Evolutionary conservation across 1,140 invertebrate genomes (phyloP).

Genomic region (Eciton burchellii): DNA sequence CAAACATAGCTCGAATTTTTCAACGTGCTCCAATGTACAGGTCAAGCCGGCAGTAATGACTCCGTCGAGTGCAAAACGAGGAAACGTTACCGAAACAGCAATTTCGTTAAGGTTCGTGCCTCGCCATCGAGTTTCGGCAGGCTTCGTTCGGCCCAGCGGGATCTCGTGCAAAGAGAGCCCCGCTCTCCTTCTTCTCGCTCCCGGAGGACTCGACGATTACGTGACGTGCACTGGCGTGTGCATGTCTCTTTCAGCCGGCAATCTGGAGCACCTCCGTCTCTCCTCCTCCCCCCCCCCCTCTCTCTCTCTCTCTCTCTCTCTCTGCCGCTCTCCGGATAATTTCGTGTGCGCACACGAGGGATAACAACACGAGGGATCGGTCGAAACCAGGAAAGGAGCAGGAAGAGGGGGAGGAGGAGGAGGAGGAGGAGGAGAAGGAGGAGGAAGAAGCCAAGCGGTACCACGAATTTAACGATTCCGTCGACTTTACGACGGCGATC

Average conservation of each 20-base stretch:
- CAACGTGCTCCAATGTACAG: neutral
- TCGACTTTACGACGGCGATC: slow-evolving; percentile 71
- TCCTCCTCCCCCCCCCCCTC: neutral
- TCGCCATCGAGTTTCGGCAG: slow-evolving; percentile 17
- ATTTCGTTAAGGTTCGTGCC: slow-evolving; percentile 50
- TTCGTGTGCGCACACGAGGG: slow-evolving; percentile 42
- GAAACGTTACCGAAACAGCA: slow-evolving; percentile 11
- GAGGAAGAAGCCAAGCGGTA: slow-evolving; percentile 19
- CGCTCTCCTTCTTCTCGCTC: too few relatives aligned
- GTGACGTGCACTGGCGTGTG: slow-evolving; percentile 41
- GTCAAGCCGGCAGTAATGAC: slow-evolving; percentile 29
- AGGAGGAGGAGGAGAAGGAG: too few relatives aligned
- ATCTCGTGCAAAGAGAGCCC: slow-evolving; percentile 36
- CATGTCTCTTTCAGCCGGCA: slow-evolving; percentile 36
- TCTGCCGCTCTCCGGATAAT: slow-evolving; percentile 30
- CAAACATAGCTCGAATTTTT: slow-evolving; percentile 45
- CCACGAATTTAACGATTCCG: slow-evolving; percentile 74
- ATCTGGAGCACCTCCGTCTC: slow-evolving; percentile 31
- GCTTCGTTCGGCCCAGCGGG: slow-evolving; percentile 40
- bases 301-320: neutral
- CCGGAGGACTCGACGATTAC: too few relatives aligned
- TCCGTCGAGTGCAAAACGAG: slow-evolving; percentile 33
- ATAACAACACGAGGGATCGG: slow-evolving; percentile 33
- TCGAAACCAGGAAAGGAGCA: neutral
- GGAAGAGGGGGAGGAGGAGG: neutral